Evolutionary conservation across 2,797 vertebrate species (phyloP).

Genomic region (Eospalax fontanierii): DNA sequence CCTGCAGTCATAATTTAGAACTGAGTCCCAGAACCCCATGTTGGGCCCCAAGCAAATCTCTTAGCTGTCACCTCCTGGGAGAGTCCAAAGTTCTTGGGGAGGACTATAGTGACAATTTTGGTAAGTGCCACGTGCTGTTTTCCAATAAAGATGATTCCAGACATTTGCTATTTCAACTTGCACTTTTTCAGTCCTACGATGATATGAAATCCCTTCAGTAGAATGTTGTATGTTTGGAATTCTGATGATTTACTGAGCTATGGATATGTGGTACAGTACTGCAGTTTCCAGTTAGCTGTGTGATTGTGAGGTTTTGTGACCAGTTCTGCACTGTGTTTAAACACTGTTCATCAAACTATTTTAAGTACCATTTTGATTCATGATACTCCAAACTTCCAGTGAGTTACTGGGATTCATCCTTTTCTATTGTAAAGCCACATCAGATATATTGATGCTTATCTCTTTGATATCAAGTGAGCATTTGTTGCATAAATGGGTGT

Average conservation of each 20-base stretch:
- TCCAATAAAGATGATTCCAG: not conserved
- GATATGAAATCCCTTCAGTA: not conserved
- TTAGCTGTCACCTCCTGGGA: not conserved
- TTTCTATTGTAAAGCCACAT: not conserved
- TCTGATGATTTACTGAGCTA: not conserved
- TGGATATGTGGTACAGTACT: no score
- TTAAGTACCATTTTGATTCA: not conserved
- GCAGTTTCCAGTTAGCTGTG: not conserved
- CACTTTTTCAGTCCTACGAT: no score
- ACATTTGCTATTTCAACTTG: not conserved
- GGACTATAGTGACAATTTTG: not conserved
- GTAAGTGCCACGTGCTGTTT: not conserved
- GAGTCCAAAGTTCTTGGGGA: not conserved
- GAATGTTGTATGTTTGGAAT: not conserved
- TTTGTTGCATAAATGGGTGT: not conserved
- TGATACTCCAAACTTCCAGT: not conserved
- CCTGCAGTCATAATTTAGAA: not conserved
- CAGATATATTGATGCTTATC: not conserved
- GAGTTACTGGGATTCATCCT: not conserved
- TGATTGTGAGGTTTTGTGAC: no score
- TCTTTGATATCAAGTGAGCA: not conserved
- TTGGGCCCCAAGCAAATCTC: not conserved
- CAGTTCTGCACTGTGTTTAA: not conserved
- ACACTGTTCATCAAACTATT: not conserved
- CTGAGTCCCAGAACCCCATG: not conserved